Conservation (phyloP, 1,140 invertebrate genomes). For the Alviniconcha marisindica region DNA sequence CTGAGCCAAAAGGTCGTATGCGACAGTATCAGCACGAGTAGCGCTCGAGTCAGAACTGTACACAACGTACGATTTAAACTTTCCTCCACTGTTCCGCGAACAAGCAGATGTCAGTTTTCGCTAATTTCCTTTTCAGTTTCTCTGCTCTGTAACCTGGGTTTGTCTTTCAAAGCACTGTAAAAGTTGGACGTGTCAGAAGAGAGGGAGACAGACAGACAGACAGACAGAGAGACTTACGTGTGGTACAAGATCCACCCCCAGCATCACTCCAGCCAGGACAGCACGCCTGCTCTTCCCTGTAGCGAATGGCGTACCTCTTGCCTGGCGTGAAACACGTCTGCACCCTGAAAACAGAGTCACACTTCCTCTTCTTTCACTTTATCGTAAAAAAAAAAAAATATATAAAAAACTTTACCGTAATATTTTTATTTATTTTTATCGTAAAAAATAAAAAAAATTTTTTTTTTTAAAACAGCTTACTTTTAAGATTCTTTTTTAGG, state of each 20-base stretch:
- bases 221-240: slow-evolving; percentile 26
- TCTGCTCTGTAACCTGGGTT: too few relatives aligned
- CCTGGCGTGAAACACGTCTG: slow-evolving; percentile 50
- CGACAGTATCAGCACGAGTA: too few relatives aligned
- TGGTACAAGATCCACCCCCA: slow-evolving; percentile 39
- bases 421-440: neutral
- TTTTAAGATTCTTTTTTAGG: too few relatives aligned
- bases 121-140: too few relatives aligned
- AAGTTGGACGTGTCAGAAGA: too few relatives aligned
- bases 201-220: too few relatives aligned
- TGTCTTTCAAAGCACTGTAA: neutral
- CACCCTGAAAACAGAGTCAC: slow-evolving; percentile 32
- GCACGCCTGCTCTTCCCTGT: slow-evolving; percentile 46
- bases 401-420: neutral
- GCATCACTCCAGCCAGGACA: slow-evolving; percentile 51
- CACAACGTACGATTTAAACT: too few relatives aligned
- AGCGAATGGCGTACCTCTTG: slow-evolving; percentile 43
- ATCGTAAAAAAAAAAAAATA: neutral
- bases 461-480: neutral
- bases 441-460: neutral
- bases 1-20: too few relatives aligned
- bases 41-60: too few relatives aligned
- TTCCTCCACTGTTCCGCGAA: too few relatives aligned
- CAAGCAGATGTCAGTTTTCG: too few relatives aligned
- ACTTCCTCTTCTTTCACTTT: neutral